These are phyloP conservation scores for Myoxocephalus aenaeus DNA, from an alignment of 2,797 vertebrate genomes.

Conservation along the genomic window DNA sequence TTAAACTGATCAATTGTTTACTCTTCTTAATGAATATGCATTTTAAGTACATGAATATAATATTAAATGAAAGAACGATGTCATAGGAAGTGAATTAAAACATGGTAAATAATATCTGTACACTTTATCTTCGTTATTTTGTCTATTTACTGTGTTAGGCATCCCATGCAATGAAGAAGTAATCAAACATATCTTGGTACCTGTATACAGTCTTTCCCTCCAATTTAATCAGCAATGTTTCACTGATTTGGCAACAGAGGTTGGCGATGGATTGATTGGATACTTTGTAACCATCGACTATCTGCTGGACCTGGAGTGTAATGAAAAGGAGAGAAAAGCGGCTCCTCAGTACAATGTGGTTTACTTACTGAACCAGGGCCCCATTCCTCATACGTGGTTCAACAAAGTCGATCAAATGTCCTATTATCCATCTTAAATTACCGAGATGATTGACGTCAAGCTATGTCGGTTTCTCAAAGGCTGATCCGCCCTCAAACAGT, in stretches of 20 bases:
- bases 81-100: neutral
- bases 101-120: neutral
- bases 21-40: neutral
- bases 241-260: conserved; percentile 85
- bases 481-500: no score
- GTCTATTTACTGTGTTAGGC: conserved; percentile 1
- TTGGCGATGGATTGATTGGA: conserved; percentile 82
- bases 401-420: no score
- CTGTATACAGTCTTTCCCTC: conserved; percentile 86
- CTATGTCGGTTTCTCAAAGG: no score
- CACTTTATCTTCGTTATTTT: neutral
- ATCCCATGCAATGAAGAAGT: neutral
- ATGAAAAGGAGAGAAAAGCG: neutral
- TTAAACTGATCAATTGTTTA: neutral
- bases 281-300: conserved; percentile 86
- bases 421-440: no score
- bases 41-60: neutral
- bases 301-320: conserved; percentile 82
- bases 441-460: no score
- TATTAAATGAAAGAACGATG: neutral
- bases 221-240: conserved; percentile 85
- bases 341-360: neutral
- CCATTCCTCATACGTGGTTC: no score
- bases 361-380: neutral
- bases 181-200: conserved; percentile 30